Conservation (phyloP, 2,113 vertebrate genomes). For the Sander lucioperca region DNA sequence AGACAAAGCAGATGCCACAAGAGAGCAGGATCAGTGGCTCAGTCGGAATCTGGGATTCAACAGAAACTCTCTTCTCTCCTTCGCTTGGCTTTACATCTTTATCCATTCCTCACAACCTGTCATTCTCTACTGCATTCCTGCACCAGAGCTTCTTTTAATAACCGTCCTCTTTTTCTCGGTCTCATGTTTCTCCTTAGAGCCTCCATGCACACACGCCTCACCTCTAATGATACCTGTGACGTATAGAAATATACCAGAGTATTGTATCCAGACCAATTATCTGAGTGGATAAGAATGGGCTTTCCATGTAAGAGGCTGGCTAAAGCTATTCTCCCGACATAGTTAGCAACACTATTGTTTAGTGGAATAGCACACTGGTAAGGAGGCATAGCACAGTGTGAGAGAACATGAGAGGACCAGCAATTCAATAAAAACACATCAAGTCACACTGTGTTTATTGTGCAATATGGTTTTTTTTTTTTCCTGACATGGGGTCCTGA, state of each 20-base stretch:
- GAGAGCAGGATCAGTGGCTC: conserved; percentile 50
- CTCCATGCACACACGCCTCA: conserved; percentile 41
- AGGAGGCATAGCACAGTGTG: not conserved
- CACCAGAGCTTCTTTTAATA: conserved; percentile 63
- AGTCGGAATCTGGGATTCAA: conserved; percentile 46
- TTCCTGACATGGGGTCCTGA: not conserved
- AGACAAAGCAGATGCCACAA: conserved; percentile 34
- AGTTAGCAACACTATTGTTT: conserved; percentile 51
- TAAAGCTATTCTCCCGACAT: conserved; percentile 3
- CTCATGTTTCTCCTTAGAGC: conserved; percentile 36
- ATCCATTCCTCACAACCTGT: conserved; percentile 66
- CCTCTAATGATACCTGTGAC: conserved; percentile 58
- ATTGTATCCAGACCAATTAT: conserved; percentile 59
- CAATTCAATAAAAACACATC: conserved; percentile 28
- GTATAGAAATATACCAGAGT: conserved; percentile 24
- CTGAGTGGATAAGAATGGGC: conserved; percentile 30
- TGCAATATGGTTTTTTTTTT: not conserved
- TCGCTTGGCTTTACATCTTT: conserved; percentile 48
- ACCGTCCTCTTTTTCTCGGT: conserved; percentile 66
- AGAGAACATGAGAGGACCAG: conserved; percentile 12
- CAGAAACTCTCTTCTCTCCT: conserved; percentile 33
- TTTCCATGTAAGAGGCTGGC: conserved; percentile 6
- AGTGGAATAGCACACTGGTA: conserved; percentile 9
- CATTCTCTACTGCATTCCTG: conserved; percentile 55
- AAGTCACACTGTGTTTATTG: conserved; percentile 10